Conservation (phyloP, 2,113 vertebrate genomes). For the Cyprinus carpio region DNA sequence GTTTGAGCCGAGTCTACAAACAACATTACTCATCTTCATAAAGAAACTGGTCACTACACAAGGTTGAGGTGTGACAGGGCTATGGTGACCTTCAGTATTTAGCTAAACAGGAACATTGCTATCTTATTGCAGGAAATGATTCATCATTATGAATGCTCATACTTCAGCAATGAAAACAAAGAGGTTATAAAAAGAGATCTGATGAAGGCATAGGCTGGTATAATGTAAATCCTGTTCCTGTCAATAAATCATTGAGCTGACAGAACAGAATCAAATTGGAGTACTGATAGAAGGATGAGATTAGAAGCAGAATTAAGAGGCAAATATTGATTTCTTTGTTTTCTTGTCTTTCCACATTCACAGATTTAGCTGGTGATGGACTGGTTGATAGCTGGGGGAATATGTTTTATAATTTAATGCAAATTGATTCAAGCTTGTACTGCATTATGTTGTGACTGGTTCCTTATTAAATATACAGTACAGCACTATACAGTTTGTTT, state of each 20-base stretch:
- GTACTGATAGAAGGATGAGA: conserved; percentile 5
- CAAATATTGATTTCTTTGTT: not conserved
- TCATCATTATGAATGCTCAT: not conserved
- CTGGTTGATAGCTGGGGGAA: not conserved
- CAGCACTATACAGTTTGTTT: not conserved
- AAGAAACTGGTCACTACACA: conserved; percentile 32
- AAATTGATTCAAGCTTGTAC: not conserved
- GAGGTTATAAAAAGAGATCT: conserved; percentile 23
- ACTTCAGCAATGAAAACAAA: not conserved
- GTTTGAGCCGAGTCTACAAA: not conserved
- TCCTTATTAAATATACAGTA: not conserved
- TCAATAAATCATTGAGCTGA: conserved; percentile 32
- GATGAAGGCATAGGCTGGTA: conserved; percentile 2
- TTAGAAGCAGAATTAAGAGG: conserved; percentile 3
- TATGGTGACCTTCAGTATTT: conserved; percentile 44
- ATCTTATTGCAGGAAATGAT: not conserved
- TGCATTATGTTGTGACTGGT: not conserved
- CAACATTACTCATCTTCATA: conserved; percentile 19
- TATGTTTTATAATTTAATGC: not conserved
- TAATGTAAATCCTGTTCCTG: conserved; percentile 1
- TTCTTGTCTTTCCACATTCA: not conserved
- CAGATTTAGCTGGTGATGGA: not conserved
- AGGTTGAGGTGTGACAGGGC: conserved; percentile 50
- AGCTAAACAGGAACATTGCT: conserved; percentile 26
- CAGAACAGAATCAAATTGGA: conserved; percentile 3